phyloP scores from a whole-genome alignment of 1,140 invertebrate genomes.

The Grapholita molesta region DNA sequence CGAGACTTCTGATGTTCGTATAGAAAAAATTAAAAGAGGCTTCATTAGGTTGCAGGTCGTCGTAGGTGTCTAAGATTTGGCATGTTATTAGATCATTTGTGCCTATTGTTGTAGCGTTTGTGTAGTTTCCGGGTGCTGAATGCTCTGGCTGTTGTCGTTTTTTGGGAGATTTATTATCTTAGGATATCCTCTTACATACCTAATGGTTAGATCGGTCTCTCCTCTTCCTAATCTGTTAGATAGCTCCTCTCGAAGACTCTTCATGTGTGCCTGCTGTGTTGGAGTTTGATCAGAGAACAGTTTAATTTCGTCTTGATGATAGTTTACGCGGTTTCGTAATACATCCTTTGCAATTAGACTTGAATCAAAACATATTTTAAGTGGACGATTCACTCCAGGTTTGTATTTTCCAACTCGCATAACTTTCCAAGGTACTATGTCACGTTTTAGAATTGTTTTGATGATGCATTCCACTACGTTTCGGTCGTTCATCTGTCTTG shows the following conservation, averaged over 20 bases:
- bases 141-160: background rate
- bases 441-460: slow-evolving; percentile 17
- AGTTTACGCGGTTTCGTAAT: background rate
- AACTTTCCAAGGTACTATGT: slow-evolving; percentile 19
- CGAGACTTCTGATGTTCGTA: slow-evolving; percentile 25
- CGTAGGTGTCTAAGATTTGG: slow-evolving; percentile 1
- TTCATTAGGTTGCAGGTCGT: slow-evolving; percentile 5
- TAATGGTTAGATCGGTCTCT: slow-evolving; percentile 29
- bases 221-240: slow-evolving; percentile 21
- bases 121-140: background rate
- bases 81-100: slow-evolving; percentile 11
- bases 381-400: background rate
- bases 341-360: background rate
- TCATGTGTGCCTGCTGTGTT: slow-evolving; percentile 19
- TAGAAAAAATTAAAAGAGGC: slow-evolving; percentile 26
- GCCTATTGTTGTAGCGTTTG: background rate
- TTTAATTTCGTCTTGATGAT: background rate
- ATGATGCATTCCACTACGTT: slow-evolving; percentile 16
- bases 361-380: slow-evolving; percentile 10
- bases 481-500: background rate
- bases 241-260: slow-evolving; percentile 25
- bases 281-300: slow-evolving; percentile 20
- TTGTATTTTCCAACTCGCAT: slow-evolving; percentile 29
- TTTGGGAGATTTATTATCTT: slow-evolving; percentile 24
- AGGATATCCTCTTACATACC: slow-evolving; percentile 30